These are phyloP conservation scores for Tetranychus piercei DNA, from an alignment of 2,888 invertebrate species.

Conservation along the genomic window DNA sequence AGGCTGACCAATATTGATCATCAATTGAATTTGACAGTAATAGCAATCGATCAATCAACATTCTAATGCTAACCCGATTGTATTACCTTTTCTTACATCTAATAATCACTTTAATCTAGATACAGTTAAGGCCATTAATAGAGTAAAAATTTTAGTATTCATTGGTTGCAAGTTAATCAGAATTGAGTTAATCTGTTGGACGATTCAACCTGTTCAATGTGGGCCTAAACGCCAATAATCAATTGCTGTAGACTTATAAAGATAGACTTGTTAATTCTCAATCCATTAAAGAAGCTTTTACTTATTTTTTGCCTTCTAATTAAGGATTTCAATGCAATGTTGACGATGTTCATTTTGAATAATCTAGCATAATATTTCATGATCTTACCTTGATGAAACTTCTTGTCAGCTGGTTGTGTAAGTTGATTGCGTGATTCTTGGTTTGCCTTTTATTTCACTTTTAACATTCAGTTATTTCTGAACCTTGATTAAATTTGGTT, in stretches of 20 bases:
- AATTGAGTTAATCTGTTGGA: too few relatives aligned
- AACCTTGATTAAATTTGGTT: neutral
- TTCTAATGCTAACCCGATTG: neutral
- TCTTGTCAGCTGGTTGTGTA: neutral
- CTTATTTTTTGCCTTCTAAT: too few relatives aligned
- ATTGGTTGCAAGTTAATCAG: too few relatives aligned
- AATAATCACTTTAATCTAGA: too few relatives aligned
- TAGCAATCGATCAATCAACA: neutral
- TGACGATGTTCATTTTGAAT: neutral
- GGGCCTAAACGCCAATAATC: too few relatives aligned
- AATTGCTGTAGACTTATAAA: too few relatives aligned
- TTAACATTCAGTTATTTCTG: neutral
- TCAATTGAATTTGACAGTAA: neutral
- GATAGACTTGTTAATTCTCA: too few relatives aligned
- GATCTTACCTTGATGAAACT: neutral
- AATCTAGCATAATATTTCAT: neutral
- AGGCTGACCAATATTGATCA: neutral
- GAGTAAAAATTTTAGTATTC: too few relatives aligned
- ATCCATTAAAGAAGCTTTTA: too few relatives aligned
- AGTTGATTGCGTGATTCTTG: neutral
- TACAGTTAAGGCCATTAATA: too few relatives aligned
- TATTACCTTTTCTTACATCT: neutral
- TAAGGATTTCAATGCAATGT: neutral
- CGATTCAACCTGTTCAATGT: too few relatives aligned
- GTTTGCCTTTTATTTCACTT: neutral